Base-by-base conservation (phyloP, 1,140 invertebrate species). In the Ceratoteleas bidentatus region DNA sequence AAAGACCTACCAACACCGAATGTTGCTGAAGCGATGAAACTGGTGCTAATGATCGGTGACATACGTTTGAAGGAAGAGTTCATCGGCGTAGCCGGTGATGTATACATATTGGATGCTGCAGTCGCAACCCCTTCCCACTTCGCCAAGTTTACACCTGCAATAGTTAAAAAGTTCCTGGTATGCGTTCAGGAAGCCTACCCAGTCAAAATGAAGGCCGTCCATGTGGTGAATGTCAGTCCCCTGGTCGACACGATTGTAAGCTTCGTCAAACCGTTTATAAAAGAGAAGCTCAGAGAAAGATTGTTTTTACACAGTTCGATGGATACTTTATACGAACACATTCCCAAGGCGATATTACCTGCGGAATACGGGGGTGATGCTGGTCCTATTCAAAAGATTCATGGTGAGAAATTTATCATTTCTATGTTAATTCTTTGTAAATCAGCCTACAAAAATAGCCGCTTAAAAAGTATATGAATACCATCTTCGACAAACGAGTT, bases 261-360 rank as follows among this genome's bases (percentile, higher is more conserved):
- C 83, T 96, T 96, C 87, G 95, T 96, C 0, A 96, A 96, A 87
- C 96, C 96, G 0, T 96, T 97, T 88, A 91, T 97, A 11, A 96
- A 96, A 85, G 96, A 97, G 84, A 97, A 97, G 89, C 96, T 97
- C 61, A 93, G 94, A 73, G 95, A 96, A 85, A 93, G 96, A 79
- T 96, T 97, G 78, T 94, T 94, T 84, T 94, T 96, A 49, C 96
- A 97, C 87, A 94, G 93, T 65, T 93, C 94, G 13, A 76, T 96
- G 7, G 94, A 96, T 24, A 94, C 94, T 2, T 91, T 97, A 0
- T 95, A 96, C 87, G 94, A 96, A 76, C 93, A 94, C 72, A 91
- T 97, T 16, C 96, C 96, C 0, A 94, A 93, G 83, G 95, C 96
- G 34, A 94, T 97, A 84, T 88, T 97, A 50, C 96, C 96, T 3